phyloP scores from a whole-genome alignment of 2,113 vertebrate genomes.

The Corydoras sp. region DNA sequence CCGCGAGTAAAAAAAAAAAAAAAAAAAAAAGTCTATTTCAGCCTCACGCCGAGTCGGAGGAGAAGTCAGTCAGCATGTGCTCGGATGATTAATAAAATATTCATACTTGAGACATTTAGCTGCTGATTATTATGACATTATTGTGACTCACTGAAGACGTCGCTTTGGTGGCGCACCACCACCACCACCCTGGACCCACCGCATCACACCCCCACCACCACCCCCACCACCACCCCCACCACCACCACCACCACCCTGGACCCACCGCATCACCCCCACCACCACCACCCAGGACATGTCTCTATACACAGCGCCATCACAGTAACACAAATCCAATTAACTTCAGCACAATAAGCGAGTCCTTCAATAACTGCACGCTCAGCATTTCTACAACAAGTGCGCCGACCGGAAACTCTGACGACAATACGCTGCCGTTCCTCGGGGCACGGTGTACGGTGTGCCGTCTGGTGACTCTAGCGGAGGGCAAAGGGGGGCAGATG shows the following conservation, averaged over 20 bases:
- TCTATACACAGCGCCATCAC: too few species aligned
- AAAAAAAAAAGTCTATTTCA: neutral
- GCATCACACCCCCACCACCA: too few species aligned
- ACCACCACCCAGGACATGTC: too few species aligned
- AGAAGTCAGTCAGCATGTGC: slow-evolving; percentile 22
- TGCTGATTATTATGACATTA: slow-evolving; percentile 28
- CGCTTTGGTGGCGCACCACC: neutral
- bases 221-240: too few species aligned
- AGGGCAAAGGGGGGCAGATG: too few species aligned
- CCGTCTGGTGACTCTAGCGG: too few species aligned
- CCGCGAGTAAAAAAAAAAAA: too few species aligned
- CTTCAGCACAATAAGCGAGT: too few species aligned
- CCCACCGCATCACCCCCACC: neutral
- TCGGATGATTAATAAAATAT: slow-evolving; percentile 32
- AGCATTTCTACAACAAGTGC: neutral
- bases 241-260: too few species aligned
- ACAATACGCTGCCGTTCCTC: neutral
- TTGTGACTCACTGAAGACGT: slow-evolving; percentile 11
- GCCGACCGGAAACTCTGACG: neutral
- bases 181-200: neutral
- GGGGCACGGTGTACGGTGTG: too few species aligned
- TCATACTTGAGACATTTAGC: slow-evolving; percentile 33
- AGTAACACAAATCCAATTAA: too few species aligned
- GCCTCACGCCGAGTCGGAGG: slow-evolving; percentile 1
- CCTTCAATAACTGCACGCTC: neutral